Evolutionary conservation across 2,888 invertebrate species (phyloP).

Genomic region (Opisthograptis luteolata): DNA sequence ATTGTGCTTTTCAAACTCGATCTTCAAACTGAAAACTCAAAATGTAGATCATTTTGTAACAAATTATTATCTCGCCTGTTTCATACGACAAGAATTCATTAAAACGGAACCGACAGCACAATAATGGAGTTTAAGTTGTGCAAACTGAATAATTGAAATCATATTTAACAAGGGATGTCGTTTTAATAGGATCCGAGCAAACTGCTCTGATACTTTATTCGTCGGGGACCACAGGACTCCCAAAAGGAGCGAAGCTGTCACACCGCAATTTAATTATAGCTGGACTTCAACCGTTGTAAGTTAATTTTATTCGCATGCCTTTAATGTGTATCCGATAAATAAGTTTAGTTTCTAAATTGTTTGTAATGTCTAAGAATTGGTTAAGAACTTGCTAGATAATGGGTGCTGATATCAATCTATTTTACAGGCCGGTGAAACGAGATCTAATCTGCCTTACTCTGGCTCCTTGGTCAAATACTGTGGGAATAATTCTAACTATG

Average conservation of each 20-base stretch:
- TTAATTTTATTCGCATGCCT: conserved; percentile 36
- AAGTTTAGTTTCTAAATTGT: neutral
- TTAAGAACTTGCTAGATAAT: no score
- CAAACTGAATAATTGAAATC: conserved; percentile 36
- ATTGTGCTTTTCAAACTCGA: conserved; percentile 15
- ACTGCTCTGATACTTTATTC: conserved; percentile 66
- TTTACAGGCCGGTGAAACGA: conserved; percentile 35
- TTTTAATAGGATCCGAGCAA: conserved; percentile 47
- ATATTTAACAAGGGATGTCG: conserved; percentile 36
- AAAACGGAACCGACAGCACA: conserved; percentile 24
- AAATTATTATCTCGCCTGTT: conserved; percentile 27
- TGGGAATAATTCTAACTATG: conserved; percentile 52
- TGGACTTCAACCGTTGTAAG: conserved; percentile 56
- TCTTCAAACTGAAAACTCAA: conserved; percentile 14
- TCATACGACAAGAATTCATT: conserved; percentile 24
- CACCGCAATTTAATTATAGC: conserved; percentile 61
- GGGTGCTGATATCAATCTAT: no score
- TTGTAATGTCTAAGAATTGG: no score
- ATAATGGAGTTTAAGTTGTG: conserved; percentile 35
- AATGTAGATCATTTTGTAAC: conserved; percentile 27
- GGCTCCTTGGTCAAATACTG: conserved; percentile 65
- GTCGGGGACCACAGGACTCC: conserved; percentile 67
- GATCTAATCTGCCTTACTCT: conserved; percentile 43
- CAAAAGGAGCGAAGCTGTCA: conserved; percentile 64
- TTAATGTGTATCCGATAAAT: neutral